phyloP scores from a whole-genome alignment of 2,888 invertebrate species.

The Acholoe squamosa region DNA sequence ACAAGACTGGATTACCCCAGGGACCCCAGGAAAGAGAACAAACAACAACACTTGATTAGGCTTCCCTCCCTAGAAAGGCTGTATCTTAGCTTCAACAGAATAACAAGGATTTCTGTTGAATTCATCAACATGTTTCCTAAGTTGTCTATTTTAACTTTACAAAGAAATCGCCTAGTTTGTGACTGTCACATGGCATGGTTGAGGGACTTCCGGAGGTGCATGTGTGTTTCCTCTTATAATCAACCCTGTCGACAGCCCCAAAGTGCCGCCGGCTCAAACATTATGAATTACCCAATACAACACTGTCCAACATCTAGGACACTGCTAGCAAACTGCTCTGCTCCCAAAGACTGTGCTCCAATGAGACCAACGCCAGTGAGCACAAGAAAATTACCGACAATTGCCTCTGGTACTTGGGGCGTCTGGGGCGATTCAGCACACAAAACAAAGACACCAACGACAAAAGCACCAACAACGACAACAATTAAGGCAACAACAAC shows the following conservation, averaged over 20 bases:
- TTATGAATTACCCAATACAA: neutral
- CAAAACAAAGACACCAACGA: too few species aligned
- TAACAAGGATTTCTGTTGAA: neutral
- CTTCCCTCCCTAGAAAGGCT: neutral
- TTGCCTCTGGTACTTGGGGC: neutral
- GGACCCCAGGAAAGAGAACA: neutral
- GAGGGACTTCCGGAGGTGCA: neutral
- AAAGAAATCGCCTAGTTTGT: neutral
- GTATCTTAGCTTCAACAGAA: neutral
- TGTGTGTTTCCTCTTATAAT: neutral
- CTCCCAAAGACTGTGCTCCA: neutral
- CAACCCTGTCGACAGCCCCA: neutral
- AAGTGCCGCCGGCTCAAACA: neutral
- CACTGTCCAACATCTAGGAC: neutral
- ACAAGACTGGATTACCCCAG: neutral
- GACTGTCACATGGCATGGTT: neutral
- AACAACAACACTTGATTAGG: neutral
- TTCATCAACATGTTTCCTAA: neutral
- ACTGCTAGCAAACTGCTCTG: neutral
- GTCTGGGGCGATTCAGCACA: neutral
- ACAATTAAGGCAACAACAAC: too few species aligned
- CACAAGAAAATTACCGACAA: neutral
- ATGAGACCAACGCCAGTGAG: neutral
- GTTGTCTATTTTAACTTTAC: neutral
- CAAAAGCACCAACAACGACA: too few species aligned